Conservation (phyloP, 2,888 invertebrate genomes). For the Scrobipalpa atriplicella region DNA sequence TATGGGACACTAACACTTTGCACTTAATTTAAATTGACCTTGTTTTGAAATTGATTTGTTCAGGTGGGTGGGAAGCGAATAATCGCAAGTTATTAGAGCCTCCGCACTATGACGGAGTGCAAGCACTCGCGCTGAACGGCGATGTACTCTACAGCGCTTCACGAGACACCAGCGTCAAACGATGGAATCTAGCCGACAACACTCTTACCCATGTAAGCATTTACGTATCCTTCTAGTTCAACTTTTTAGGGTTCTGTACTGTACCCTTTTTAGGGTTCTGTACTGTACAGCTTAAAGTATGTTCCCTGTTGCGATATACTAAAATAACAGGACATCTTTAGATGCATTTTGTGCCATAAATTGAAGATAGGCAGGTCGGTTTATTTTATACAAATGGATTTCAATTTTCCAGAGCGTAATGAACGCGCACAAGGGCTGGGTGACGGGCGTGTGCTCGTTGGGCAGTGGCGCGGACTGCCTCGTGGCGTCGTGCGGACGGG, state of each 20-base stretch:
- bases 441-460: slow-evolving; percentile 85
- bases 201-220: slow-evolving; percentile 57
- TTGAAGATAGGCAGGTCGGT: not conserved
- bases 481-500: slow-evolving; percentile 89
- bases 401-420: slow-evolving; percentile 78
- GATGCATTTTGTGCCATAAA: too few species aligned
- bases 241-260: too few species aligned
- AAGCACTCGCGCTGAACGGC: slow-evolving; percentile 87
- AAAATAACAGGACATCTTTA: too few species aligned
- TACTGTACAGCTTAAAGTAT: too few species aligned
- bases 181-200: slow-evolving; percentile 87
- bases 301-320: too few species aligned
- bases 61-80: slow-evolving; percentile 71
- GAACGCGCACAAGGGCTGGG: slow-evolving; percentile 95
- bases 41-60: not conserved
- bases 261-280: too few species aligned
- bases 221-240: not conserved
- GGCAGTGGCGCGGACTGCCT: slow-evolving; percentile 59
- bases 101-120: slow-evolving; percentile 95
- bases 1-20: too few species aligned
- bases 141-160: slow-evolving; percentile 91
- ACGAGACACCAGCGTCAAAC: slow-evolving; percentile 92
- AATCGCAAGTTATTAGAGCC: slow-evolving; percentile 88
- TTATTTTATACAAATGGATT: not conserved
- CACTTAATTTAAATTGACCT: too few species aligned